Evolutionary conservation across 2,113 vertebrate species (phyloP).

Genomic region (Bubo scandiacus): DNA sequence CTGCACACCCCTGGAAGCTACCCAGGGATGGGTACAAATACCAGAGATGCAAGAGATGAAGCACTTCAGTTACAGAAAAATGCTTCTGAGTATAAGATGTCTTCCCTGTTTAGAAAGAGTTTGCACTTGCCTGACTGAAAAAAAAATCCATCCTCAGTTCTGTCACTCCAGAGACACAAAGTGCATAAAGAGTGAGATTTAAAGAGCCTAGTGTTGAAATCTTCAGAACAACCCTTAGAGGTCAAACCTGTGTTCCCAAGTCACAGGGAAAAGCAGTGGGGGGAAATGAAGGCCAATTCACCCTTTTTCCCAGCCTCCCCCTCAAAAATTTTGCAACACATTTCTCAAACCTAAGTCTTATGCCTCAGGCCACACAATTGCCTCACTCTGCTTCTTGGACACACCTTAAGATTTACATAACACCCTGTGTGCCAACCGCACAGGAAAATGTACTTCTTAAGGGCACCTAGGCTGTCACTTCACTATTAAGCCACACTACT

Average conservation of each 20-base stretch:
- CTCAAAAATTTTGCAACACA: neutral
- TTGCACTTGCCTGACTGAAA: neutral
- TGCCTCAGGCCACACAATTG: neutral
- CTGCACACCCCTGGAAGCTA: neutral
- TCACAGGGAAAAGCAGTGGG: neutral
- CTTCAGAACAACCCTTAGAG: neutral
- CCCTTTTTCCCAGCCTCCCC: neutral
- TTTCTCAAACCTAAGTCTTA: neutral
- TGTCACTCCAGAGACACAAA: neutral
- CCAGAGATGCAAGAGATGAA: neutral
- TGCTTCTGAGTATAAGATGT: neutral
- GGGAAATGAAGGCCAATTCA: accelerated
- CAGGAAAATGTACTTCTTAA: neutral
- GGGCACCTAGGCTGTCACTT: neutral
- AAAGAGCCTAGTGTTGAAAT: neutral
- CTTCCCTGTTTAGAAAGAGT: neutral
- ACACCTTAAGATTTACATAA: neutral
- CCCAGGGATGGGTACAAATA: neutral
- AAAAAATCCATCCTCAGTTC: neutral
- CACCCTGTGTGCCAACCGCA: neutral
- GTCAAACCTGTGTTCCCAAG: neutral
- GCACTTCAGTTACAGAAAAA: neutral
- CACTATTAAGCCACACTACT: neutral
- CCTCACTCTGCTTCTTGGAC: neutral
- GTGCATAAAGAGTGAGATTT: neutral